Evolutionary conservation across 2,113 vertebrate species (phyloP), one percentile per base, ranked within the genome.

Genomic region (Alethe castanea): DNA sequence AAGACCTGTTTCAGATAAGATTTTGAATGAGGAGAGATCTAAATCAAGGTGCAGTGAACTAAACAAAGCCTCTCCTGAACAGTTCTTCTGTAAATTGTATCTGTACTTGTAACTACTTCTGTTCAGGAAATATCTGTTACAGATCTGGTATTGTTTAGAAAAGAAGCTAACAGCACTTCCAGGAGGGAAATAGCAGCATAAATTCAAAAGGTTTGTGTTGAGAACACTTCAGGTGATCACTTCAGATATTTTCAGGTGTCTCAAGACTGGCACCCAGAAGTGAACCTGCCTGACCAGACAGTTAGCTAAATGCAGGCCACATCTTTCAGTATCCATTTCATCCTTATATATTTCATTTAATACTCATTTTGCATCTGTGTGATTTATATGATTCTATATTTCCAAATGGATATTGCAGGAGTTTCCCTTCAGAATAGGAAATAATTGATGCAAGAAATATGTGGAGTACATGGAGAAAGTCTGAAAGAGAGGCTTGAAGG

Each of bases 21-120:
- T 60, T 93, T 94, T 70, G 64, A 88, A 71, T 44, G 79, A 90
- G 35, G 52, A 82, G 42, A 83, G 64, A 19, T 54, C 54, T 78
- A 66, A 81, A 81, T 71, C 76, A 82, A 85, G 36, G 36, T 60
- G 52, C 64, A 50, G 56, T 38, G 60, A 86, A 45, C 52, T 83
- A 66, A 64, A 78, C 61, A 87, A 73, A 90, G 42, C 47, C 69
- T 88, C 50, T 57, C 31, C 53, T 2, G 1, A 88, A 25, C 38
- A 47, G 61, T 62, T 86, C 35, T 92, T 73, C 73, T 67, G 0
- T 45, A 62, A 91, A 61, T 72, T 79, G 25, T 82, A 31, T 67
- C 52, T 57, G 5, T 74, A n/a, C 64, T 83, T 78, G 64, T 69
- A 71, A 56, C 44, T 83, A 35, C 52, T 90, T 88, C 78, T 79